Evolutionary conservation across 2,113 vertebrate genomes (phyloP).

Genomic region (Nematolebias whitei): DNA sequence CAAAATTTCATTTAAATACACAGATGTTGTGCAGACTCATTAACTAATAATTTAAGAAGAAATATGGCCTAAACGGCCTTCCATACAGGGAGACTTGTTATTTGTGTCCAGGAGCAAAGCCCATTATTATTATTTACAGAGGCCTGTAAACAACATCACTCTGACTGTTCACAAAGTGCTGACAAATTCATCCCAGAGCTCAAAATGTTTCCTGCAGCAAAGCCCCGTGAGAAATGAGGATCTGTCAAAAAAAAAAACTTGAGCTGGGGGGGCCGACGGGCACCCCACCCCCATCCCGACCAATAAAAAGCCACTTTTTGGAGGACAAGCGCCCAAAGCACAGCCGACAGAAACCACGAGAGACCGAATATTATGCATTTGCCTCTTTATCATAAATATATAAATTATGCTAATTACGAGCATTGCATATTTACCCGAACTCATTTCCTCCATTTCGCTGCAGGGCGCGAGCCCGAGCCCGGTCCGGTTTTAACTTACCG

Average conservation of each 20-base stretch:
- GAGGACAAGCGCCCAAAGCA: constrained; percentile 40
- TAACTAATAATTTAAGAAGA: no score
- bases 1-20: no score
- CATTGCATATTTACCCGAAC: constrained; percentile 96
- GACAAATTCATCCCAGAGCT: constrained; percentile 2
- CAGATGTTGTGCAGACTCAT: no score
- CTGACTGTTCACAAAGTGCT: constrained; percentile 12
- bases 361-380: constrained; percentile 75
- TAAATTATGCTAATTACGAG: constrained; percentile 99
- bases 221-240: constrained; percentile 57
- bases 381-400: constrained; percentile 98
- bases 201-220: constrained; percentile 45
- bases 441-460: constrained; percentile 80
- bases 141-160: constrained; percentile 41
- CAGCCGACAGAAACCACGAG: constrained; percentile 47
- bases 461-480: constrained; percentile 31
- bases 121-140: constrained; percentile 34
- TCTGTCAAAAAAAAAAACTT: constrained; percentile 75
- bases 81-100: neutral
- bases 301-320: constrained; percentile 77
- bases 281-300: constrained; percentile 71
- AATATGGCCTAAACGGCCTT: no score
- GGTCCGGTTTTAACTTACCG: constrained; percentile 78
- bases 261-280: constrained; percentile 63
- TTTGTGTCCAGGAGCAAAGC: constrained; percentile 56